A percentile compares a stretch with the other conserved stretches of the same genome.
Evolutionary conservation across 2,888 invertebrate species (phyloP).

Genomic region (Agrochola macilenta): DNA sequence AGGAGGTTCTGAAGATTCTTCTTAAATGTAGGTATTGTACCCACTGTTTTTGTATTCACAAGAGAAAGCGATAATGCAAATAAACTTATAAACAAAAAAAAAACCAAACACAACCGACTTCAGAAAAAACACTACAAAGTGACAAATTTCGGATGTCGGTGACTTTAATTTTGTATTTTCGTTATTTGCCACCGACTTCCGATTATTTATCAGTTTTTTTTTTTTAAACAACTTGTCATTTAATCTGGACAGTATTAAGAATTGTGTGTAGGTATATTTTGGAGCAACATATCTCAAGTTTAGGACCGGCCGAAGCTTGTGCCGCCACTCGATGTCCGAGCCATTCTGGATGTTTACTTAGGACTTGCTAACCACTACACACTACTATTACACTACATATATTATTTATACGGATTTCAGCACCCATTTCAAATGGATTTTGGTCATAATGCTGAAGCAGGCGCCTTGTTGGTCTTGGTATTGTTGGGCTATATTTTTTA

Average conservation of each 20-base stretch:
- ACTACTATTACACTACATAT: slow-evolving; percentile 20
- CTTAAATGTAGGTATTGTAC: neutral
- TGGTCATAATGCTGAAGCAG: neutral
- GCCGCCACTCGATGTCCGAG: slow-evolving; percentile 29
- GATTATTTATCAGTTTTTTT: too few species aligned
- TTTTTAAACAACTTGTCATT: neutral
- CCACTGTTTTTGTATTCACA: neutral
- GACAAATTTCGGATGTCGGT: too few species aligned
- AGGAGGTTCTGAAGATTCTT: neutral
- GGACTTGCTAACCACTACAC: slow-evolving; percentile 41
- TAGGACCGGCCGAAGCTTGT: slow-evolving; percentile 14
- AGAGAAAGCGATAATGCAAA: neutral
- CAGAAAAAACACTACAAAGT: too few species aligned
- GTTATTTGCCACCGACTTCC: too few species aligned
- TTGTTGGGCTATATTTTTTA: neutral
- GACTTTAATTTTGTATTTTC: too few species aligned
- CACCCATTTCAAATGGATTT: neutral
- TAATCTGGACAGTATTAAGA: slow-evolving; percentile 19
- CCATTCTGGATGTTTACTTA: slow-evolving; percentile 48
- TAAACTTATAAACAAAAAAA: neutral
- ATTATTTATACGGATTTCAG: slow-evolving; percentile 30
- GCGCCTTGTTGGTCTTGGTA: neutral
- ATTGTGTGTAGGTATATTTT: neutral
- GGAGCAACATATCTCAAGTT: slow-evolving; percentile 24
- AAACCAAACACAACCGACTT: too few species aligned